phyloP scores from a whole-genome alignment of 2,113 vertebrate species.

The Miniopterus natalensis region DNA sequence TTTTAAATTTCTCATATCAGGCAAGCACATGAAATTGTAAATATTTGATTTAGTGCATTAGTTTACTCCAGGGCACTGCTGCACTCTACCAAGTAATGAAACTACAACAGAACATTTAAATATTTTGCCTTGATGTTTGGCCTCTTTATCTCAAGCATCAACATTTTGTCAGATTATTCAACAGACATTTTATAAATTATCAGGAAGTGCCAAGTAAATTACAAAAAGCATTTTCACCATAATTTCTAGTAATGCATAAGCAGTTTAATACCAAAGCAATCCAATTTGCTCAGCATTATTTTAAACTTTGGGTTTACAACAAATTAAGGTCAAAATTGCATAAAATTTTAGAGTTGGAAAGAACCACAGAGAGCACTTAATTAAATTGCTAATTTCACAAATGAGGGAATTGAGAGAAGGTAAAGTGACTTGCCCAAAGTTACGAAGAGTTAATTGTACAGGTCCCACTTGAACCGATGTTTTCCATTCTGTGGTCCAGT shows the following conservation, averaged over 20 bases:
- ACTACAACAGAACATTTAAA: background rate
- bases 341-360: conserved; percentile 8
- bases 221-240: background rate
- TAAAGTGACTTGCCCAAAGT: background rate
- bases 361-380: background rate
- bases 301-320: background rate
- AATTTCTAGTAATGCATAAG: background rate
- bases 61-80: background rate
- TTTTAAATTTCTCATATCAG: background rate
- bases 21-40: background rate
- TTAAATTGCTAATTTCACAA: conserved; percentile 1
- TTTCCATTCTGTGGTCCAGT: background rate
- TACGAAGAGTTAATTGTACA: no score
- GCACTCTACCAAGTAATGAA: background rate
- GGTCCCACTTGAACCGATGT: background rate
- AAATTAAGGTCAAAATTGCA: background rate
- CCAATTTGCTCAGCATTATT: background rate
- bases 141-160: conserved; percentile 18
- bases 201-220: background rate
- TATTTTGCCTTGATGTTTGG: background rate
- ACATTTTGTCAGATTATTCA: background rate
- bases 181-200: background rate
- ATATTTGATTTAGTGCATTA: background rate
- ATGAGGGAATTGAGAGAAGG: conserved; percentile 4
- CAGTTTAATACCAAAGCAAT: background rate